phyloP scores from a whole-genome alignment of 1,140 invertebrate species.

The Drosophila sturtevanti region DNA sequence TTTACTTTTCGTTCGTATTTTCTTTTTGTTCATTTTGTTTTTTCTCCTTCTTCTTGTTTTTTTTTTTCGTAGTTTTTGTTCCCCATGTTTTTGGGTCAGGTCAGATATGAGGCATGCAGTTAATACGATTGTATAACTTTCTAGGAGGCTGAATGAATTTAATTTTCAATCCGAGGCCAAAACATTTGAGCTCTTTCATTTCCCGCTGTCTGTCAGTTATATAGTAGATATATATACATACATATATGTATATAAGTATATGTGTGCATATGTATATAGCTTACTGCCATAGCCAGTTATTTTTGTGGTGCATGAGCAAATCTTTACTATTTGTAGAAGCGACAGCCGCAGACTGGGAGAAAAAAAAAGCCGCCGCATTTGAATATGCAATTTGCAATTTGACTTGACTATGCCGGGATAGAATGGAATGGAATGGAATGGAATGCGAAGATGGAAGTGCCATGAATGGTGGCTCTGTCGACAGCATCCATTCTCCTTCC shows the following conservation, averaged over 20 bases:
- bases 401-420: conserved; percentile 57
- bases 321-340: conserved; percentile 77
- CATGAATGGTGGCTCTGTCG: conserved; percentile 33
- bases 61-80: neutral
- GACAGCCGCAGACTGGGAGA: conserved; percentile 65
- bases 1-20: neutral
- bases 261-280: conserved; percentile 11
- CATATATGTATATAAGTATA: neutral
- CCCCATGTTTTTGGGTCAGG: conserved; percentile 60
- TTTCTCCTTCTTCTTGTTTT: neutral
- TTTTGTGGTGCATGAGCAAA: conserved; percentile 75
- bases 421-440: conserved; percentile 25
- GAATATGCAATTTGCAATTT: conserved; percentile 80
- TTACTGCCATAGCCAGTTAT: conserved; percentile 64
- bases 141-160: conserved; percentile 43
- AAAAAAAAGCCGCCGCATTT: conserved; percentile 74
- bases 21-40: neutral
- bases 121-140: conserved; percentile 55
- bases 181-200: conserved; percentile 62
- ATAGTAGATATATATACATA: conserved; percentile 2
- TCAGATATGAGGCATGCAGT: conserved; percentile 65
- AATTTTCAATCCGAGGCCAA: conserved; percentile 73
- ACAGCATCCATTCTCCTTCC: conserved; percentile 24
- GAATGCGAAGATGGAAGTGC: conserved; percentile 56
- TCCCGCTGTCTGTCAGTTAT: conserved; percentile 46